phyloP scores from a whole-genome alignment of 2,113 vertebrate genomes.

The Melanerpes formicivorus region DNA sequence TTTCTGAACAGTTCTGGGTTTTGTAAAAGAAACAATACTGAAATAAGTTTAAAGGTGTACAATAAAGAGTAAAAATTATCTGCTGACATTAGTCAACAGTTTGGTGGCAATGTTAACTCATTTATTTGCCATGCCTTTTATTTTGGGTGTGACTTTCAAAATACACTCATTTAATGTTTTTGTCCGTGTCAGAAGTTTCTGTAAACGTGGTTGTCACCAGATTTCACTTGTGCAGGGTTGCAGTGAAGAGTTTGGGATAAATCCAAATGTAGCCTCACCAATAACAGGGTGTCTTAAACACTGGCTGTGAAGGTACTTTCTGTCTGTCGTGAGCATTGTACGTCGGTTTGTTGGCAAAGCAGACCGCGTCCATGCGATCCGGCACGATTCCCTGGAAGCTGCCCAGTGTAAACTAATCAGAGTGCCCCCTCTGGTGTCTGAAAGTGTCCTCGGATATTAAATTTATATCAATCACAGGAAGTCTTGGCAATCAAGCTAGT shows the following conservation, averaged over 20 bases:
- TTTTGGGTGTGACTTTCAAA: not conserved
- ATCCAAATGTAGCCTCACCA: not conserved
- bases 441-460: constrained; percentile 66
- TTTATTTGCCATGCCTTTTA: not conserved
- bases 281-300: not conserved
- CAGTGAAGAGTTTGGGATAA: not conserved
- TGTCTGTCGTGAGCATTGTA: not conserved
- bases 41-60: not conserved
- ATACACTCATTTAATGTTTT: fast-evolving
- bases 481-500: constrained; percentile 73
- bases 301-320: not conserved
- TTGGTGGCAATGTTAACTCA: not conserved
- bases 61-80: not conserved
- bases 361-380: not conserved
- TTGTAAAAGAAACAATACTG: not conserved
- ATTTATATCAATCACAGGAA: constrained; percentile 74
- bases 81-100: not conserved
- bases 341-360: not conserved
- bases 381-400: constrained; percentile 61
- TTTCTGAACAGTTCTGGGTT: not conserved
- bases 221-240: not conserved
- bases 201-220: not conserved
- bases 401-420: constrained; percentile 64
- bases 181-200: not conserved
- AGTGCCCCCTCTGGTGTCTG: constrained; percentile 75